These are phyloP conservation scores for Entomobrya proxima DNA, from an alignment of 2,888 invertebrate species.

Conservation along the genomic window DNA sequence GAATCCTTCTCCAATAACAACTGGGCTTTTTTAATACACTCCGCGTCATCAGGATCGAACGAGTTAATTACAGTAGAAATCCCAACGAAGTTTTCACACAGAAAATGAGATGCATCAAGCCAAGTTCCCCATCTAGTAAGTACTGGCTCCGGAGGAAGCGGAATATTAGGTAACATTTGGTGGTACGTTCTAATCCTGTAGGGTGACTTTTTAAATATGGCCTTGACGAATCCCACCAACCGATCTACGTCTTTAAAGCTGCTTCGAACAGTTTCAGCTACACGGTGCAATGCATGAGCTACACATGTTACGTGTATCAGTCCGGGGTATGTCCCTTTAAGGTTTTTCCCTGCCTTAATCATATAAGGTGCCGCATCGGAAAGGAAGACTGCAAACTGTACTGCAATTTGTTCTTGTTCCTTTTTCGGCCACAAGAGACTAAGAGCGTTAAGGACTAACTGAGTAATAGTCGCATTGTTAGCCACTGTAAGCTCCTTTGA, in stretches of 20 bases:
- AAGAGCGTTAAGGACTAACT: background rate
- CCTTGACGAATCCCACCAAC: constrained; percentile 75
- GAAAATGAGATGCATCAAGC: constrained; percentile 76
- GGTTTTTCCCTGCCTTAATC: constrained; percentile 56
- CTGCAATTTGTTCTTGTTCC: background rate
- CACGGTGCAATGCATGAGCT: constrained; percentile 75
- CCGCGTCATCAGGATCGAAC: constrained; percentile 23
- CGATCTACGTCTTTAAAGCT: constrained; percentile 74
- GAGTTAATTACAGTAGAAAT: constrained; percentile 45
- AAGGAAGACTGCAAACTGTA: constrained; percentile 40
- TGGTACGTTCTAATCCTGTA: constrained; percentile 74
- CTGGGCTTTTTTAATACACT: constrained; percentile 37
- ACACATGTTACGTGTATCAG: constrained; percentile 76
- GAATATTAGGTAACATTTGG: constrained; percentile 74
- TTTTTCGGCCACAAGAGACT: background rate
- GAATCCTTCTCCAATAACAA: background rate
- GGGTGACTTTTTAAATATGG: constrained; percentile 76
- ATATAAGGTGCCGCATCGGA: constrained; percentile 61
- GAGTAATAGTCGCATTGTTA: constrained; percentile 11
- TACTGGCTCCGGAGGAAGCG: constrained; percentile 76
- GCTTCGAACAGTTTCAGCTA: constrained; percentile 75
- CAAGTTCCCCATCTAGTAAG: constrained; percentile 76
- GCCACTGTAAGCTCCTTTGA: background rate
- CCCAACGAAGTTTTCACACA: constrained; percentile 57
- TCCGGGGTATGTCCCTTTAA: constrained; percentile 75